Conservation (phyloP, 1,140 invertebrate species). For the Plutomurus gul region DNA sequence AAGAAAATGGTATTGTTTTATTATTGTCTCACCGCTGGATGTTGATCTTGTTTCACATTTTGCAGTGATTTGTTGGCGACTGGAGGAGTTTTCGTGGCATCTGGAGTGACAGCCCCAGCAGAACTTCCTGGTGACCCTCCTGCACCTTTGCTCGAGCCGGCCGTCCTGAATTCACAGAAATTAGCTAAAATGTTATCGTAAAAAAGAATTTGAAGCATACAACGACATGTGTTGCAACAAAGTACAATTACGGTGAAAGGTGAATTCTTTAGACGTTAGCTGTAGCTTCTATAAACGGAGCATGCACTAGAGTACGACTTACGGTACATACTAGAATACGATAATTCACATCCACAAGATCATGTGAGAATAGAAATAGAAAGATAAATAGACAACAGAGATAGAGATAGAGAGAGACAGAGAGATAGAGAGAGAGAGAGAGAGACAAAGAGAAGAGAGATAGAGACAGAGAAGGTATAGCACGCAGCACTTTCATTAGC, state of each 20-base stretch:
- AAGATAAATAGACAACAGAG: too few relatives aligned
- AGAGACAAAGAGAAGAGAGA: too few relatives aligned
- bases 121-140: slow-evolving; percentile 54
- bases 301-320: slow-evolving; percentile 13
- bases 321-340: too few relatives aligned
- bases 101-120: slow-evolving; percentile 58
- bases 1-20: slow-evolving; percentile 8
- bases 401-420: too few relatives aligned
- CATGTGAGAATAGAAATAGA: too few relatives aligned
- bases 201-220: not conserved
- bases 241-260: slow-evolving; percentile 20
- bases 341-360: too few relatives aligned
- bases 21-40: slow-evolving; percentile 71
- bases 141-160: slow-evolving; percentile 47
- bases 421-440: too few relatives aligned
- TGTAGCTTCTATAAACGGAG: slow-evolving; percentile 11
- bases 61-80: slow-evolving; percentile 73
- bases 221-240: slow-evolving; percentile 3
- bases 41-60: slow-evolving; percentile 73
- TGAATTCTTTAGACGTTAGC: not conserved
- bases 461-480: too few relatives aligned
- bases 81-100: slow-evolving; percentile 67
- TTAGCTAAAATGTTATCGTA: not conserved
- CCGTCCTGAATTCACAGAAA: slow-evolving; percentile 45
- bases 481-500: too few relatives aligned